These are phyloP conservation scores for Malurus melanocephalus DNA, from an alignment of 2,113 vertebrate genomes.

Conservation along the genomic window DNA sequence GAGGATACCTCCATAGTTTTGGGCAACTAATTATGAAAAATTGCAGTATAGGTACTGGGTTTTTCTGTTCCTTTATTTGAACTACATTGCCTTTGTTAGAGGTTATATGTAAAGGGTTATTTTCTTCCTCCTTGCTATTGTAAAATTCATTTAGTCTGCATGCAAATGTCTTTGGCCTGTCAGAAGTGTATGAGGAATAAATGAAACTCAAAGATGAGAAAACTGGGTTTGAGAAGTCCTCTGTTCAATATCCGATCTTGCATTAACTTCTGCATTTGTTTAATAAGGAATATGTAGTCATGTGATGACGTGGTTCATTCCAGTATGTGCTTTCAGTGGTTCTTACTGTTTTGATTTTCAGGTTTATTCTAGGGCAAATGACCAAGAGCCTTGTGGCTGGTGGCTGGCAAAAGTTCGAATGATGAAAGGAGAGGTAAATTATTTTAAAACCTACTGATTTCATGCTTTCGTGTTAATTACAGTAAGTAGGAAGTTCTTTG, in stretches of 20 bases:
- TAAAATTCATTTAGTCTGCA: neutral
- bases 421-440: conserved; percentile 85
- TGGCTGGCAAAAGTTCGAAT: conserved; percentile 86
- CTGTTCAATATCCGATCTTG: neutral
- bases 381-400: conserved; percentile 85
- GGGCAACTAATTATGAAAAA: neutral
- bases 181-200: neutral
- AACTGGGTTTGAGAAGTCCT: neutral
- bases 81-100: neutral
- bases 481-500: neutral
- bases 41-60: accelerated
- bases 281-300: neutral
- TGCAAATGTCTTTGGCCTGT: neutral
- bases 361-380: conserved; percentile 85
- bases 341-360: neutral
- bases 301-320: neutral
- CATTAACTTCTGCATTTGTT: neutral
- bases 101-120: neutral
- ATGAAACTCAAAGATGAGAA: neutral
- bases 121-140: neutral
- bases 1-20: accelerated
- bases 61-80: neutral
- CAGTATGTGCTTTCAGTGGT: neutral
- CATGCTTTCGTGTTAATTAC: neutral
- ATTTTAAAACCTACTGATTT: neutral